phyloP scores from a whole-genome alignment of 2,797 vertebrate genomes.

The Hapalemur alaotrensis region DNA sequence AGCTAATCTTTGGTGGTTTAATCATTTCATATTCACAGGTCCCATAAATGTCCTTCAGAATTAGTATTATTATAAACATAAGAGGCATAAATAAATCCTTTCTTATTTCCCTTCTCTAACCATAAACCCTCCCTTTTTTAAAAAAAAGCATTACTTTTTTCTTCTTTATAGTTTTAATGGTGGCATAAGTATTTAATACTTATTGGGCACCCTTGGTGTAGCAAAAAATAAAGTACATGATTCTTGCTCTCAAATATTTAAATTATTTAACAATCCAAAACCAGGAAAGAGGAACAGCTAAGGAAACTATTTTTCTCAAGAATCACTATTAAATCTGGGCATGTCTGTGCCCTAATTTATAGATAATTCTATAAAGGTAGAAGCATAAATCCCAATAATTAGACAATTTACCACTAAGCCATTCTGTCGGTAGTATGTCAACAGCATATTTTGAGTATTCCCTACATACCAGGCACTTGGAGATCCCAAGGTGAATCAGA shows the following conservation, averaged over 20 bases:
- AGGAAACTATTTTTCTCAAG: slow-evolving; percentile 31
- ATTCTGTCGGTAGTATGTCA: neutral
- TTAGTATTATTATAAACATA: slow-evolving; percentile 20
- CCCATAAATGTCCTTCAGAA: neutral
- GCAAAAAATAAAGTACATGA: neutral
- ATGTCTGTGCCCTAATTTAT: neutral
- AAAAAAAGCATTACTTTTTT: neutral
- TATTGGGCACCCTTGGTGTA: neutral
- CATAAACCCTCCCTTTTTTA: neutral
- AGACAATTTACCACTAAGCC: neutral
- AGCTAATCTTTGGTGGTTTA: neutral
- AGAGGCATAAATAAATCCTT: neutral
- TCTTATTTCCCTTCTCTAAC: neutral
- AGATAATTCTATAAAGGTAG: neutral
- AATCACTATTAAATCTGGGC: slow-evolving; percentile 1
- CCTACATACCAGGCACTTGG: neutral
- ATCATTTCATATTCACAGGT: neutral
- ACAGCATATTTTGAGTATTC: neutral
- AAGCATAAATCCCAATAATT: neutral
- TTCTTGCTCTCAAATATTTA: slow-evolving; percentile 48
- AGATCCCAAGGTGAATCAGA: neutral
- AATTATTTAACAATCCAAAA: slow-evolving; percentile 50
- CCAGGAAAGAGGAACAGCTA: neutral
- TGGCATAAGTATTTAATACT: slow-evolving; percentile 38
- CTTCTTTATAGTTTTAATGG: slow-evolving; percentile 22